These are phyloP conservation scores for Thysanoteuthis rhombus DNA, from an alignment of 2,888 invertebrate species.

Conservation along the genomic window DNA sequence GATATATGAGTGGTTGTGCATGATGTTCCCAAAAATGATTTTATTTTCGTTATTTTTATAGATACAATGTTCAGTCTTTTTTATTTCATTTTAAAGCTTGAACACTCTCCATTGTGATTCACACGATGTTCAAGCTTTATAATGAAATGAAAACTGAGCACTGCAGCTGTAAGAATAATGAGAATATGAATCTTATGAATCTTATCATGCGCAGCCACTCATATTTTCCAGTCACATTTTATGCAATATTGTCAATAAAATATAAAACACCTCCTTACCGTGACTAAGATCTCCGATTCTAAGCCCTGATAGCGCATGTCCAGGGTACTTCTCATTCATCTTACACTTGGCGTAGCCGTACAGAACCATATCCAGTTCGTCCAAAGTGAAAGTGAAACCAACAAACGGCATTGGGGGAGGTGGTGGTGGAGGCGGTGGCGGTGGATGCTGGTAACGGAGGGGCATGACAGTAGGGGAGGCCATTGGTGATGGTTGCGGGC, in stretches of 20 bases:
- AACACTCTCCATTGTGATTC: too few species aligned
- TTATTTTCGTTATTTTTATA: too few species aligned
- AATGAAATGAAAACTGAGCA: too few species aligned
- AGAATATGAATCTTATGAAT: too few species aligned
- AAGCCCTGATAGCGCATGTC: conserved; percentile 63
- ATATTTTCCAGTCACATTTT: too few species aligned
- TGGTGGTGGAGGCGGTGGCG: conserved; percentile 31
- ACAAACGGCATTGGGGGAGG: conserved; percentile 41
- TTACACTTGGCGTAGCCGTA: conserved; percentile 61
- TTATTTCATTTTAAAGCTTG: too few species aligned
- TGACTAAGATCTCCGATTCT: conserved; percentile 60
- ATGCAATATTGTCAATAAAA: background rate
- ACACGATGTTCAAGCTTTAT: too few species aligned
- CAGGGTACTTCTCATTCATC: conserved; percentile 46
- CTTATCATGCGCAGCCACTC: too few species aligned
- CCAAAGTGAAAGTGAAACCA: conserved; percentile 52
- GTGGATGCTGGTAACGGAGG: conserved; percentile 31
- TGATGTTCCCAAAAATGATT: too few species aligned
- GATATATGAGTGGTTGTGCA: too few species aligned
- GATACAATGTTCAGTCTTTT: too few species aligned
- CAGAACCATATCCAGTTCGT: conserved; percentile 63
- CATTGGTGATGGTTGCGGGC: conserved; percentile 30
- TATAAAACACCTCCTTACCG: conserved; percentile 49
- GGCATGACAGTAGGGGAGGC: conserved; percentile 20
- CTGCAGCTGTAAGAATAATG: too few species aligned